Evolutionary conservation across 2,888 invertebrate genomes (phyloP), one percentile per base, ranked within the genome.

Genomic region (Argynnis bischoffii): DNA sequence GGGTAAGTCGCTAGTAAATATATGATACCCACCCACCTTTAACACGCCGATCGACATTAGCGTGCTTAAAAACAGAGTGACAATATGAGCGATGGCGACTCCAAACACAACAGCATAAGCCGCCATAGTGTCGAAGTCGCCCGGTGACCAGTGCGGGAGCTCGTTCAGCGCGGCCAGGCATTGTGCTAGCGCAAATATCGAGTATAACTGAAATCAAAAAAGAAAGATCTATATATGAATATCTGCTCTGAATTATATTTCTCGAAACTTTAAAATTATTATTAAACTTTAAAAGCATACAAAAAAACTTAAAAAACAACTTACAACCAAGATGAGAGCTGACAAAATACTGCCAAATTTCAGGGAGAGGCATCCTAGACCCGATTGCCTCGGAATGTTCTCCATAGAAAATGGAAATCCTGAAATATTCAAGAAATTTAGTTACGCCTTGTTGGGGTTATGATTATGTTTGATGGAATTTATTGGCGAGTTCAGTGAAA

Each of bases 1-100:
- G 26, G 26, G 4, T 26, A 26, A 3, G 4, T 26, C 4, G 26
- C 4, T 5, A 26, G 26, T 26, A 26, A 26, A 26, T 26, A 26
- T 26, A 26, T 26, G 4, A 26, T 4, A 26, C 4, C 26, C 26
- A 4, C 26, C 4, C 75, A 92, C 92, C 79, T 83, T 81, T 18
- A 92, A 70, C 13, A 82, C 82, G 0, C 92, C 92, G 2, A 90
- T 78, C 50, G 92, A 77, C 87, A 92, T 86, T 8, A 91, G 66
- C 1, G 88, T 81, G 8, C 85, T 88, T 0, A 92, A 79, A 55
- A 86, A 74, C 64, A 92, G 74, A 0, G 90, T 88, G 71, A 88
- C 70, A 1, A 76, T 71, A 64, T 90, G 85, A 0, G 79, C 74
- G 6, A 85, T 73, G 18, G 83, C 82, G 14, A 82, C 76, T 0